Conservation (phyloP, 1,140 invertebrate genomes). For the Drosophila jambulina region DNA sequence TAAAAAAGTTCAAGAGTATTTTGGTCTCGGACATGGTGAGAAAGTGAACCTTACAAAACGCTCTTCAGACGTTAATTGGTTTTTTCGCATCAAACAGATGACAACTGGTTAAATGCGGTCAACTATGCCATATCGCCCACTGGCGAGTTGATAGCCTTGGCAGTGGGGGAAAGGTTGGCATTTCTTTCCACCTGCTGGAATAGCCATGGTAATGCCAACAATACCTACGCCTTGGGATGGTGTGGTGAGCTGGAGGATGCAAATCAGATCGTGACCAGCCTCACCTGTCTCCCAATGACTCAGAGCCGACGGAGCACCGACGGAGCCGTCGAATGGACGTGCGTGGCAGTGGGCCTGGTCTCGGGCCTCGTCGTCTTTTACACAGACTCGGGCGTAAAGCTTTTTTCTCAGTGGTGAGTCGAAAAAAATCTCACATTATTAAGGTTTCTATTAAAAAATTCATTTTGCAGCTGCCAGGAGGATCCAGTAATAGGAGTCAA, state of each 20-base stretch:
- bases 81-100: constrained; percentile 84
- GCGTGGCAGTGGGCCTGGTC: constrained; percentile 94
- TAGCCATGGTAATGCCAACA: constrained; percentile 85
- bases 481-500: constrained; percentile 92
- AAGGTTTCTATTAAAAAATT: background rate
- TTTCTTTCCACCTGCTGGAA: constrained; percentile 89
- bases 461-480: constrained; percentile 88
- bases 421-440: background rate
- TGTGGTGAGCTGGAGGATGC: constrained; percentile 86
- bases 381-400: constrained; percentile 93
- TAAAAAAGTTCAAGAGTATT: constrained; percentile 86
- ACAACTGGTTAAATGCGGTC: constrained; percentile 90
- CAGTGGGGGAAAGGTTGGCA: constrained; percentile 88
- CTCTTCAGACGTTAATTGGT: background rate
- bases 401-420: constrained; percentile 90
- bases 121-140: constrained; percentile 90
- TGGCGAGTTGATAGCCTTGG: constrained; percentile 90
- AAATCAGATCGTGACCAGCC: constrained; percentile 85
- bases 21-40: constrained; percentile 85
- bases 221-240: constrained; percentile 86
- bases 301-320: constrained; percentile 66
- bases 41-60: constrained; percentile 13
- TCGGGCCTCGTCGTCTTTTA: constrained; percentile 95
- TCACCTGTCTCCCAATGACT: constrained; percentile 86
- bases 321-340: constrained; percentile 93